Evolutionary conservation across 2,888 invertebrate genomes (phyloP), one percentile per base, ranked within the genome.

Genomic region (Lasioglossum malachurum): DNA sequence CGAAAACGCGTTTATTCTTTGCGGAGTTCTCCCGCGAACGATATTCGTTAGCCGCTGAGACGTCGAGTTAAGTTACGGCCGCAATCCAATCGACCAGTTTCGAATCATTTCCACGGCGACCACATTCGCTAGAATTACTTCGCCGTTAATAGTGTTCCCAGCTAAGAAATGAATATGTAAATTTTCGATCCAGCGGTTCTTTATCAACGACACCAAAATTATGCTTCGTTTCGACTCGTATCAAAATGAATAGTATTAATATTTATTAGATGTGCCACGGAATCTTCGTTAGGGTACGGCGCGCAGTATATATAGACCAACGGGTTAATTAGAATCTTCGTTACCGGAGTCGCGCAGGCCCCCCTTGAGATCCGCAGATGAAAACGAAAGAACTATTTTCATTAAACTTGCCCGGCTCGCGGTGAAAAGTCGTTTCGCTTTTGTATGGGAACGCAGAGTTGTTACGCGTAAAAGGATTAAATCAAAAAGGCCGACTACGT

Each of bases 341-440:
- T 93, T 93, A 93, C 92, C 91, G 91, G 89, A 38, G 88, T 88
- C 90, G 90, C 86, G 77, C 84, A 82, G 86, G 86, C 87, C 76
- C 82, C 87, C 82, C 86, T 83, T 84, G 90, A 87, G 93, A 92
- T 88, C 87, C 84, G 84, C 91, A 88, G 91, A 92, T 92, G 93
- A 93, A 93, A 93, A 93, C 93, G 93, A 93, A 93, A 92, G 90
- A 94, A 94, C 93, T 94, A 94, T 94, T 94, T 94, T 93, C 93
- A 94, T 94, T 93, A 93, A 93, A 93, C 91, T 94, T 93, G 88
- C 87, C 88, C 80, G 89, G 90, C 89, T 88, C 89, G 89, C 86
- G 86, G 85, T 89, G 90, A 88, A 92, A 92, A 92, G 91, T 90
- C 89, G 77, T 89, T 90, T 83, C 87, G 89, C 91, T 88, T 90